phyloP scores from a whole-genome alignment of 2,888 invertebrate species.

The Cryptocephalus moraei region DNA sequence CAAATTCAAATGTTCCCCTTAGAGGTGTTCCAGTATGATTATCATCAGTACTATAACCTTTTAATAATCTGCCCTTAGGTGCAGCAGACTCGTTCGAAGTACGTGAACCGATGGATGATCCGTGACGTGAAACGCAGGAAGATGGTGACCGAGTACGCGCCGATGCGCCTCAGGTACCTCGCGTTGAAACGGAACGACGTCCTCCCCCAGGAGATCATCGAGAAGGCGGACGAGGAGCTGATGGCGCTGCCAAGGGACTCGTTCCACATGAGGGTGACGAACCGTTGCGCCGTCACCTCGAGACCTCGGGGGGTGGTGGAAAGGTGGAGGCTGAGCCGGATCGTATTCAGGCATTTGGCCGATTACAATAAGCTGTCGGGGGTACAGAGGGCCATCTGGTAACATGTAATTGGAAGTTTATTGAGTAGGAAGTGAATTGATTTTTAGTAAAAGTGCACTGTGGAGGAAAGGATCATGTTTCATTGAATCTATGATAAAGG shows the following conservation, averaged over 20 bases:
- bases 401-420: slow-evolving; percentile 15
- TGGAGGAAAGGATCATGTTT: too few relatives aligned
- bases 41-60: not conserved
- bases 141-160: slow-evolving; percentile 61
- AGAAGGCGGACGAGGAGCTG: slow-evolving; percentile 67
- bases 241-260: slow-evolving; percentile 66
- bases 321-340: slow-evolving; percentile 81
- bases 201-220: slow-evolving; percentile 70
- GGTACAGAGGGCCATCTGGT: slow-evolving; percentile 92
- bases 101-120: slow-evolving; percentile 75
- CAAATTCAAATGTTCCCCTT: too few relatives aligned
- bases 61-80: slow-evolving; percentile 38
- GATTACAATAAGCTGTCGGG: slow-evolving; percentile 91
- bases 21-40: not conserved
- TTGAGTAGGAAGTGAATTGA: too few relatives aligned
- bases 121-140: slow-evolving; percentile 77
- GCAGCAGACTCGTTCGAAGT: slow-evolving; percentile 65
- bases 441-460: too few relatives aligned
- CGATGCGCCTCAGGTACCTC: slow-evolving; percentile 70
- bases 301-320: slow-evolving; percentile 69
- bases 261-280: slow-evolving; percentile 50
- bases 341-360: slow-evolving; percentile 81
- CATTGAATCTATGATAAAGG: too few relatives aligned
- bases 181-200: slow-evolving; percentile 77
- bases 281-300: slow-evolving; percentile 83